Evolutionary conservation across 35 echinoderm and acorn worm species (phyloP), one percentile per base, ranked within the genome.

Genomic region (Stichopus chloronotus): DNA sequence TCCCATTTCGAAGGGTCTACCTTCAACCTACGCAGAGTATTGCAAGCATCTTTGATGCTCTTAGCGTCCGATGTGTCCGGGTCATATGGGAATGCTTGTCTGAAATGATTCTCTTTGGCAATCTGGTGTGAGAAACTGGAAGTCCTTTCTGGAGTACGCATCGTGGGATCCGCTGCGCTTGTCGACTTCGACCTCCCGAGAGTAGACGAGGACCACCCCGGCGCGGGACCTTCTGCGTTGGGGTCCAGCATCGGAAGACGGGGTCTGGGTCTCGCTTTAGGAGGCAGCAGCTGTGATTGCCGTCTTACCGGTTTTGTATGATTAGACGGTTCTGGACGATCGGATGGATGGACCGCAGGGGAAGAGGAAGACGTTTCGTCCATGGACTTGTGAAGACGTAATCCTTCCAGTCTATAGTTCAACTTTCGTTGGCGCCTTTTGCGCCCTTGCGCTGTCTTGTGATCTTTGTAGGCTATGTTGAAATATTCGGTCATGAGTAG

Each of bases 401-500:
- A 65, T n/a, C 76, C 90, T 58, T 91, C 76, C 59, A 91, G 13
- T 8, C 71, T 19, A 77, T 77, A 53, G 55, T 79, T 58, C 9
- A 91, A 55, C n/a, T 91, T 91, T 21, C 56, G 23, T 25, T 79
- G 90, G 7, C 93, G 72, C 30, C 21, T 59, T 24, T 83, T 59
- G 14, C 76, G 87, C 4, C 78, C 59, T 24, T 90, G 53, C 71
- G 85, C 84, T n/a, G 14, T 55, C 30, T 94, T 81, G 68, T 91
- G 74, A 91, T 94, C 87, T n/a, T 79, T 85, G 59, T 94, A 94
- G 6, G 93, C 93, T 17, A 89, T 80, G 78, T 91, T 94, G 57
- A 94, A 94, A 88, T 94, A 94, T 54, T 88, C 93, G 23, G 93
- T 94, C 93, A 94, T 94, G 5, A 94, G 69, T 57, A 94, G 72